These are phyloP conservation scores for Sebastes dallii DNA, from an alignment of 2,797 vertebrate species.

Conservation along the genomic window DNA sequence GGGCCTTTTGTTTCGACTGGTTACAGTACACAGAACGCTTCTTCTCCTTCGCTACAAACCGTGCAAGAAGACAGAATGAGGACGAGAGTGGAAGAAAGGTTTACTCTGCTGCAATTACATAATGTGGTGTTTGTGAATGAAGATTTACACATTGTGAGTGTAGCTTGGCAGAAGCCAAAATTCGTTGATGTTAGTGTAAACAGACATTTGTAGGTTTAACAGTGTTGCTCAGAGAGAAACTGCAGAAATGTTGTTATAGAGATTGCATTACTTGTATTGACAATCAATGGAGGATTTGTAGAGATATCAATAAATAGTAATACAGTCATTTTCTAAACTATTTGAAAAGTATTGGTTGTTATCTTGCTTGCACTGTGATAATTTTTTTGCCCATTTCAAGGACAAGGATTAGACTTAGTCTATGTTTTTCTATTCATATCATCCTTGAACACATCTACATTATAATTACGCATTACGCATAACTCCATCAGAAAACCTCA, in stretches of 20 bases:
- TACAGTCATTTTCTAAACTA: neutral
- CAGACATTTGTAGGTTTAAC: neutral
- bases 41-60: conserved; percentile 13
- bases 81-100: conserved; percentile 53
- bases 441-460: neutral
- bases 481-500: neutral
- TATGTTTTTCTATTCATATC: neutral
- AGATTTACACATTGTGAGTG: conserved; percentile 22
- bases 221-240: neutral
- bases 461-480: neutral
- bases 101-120: conserved; percentile 70
- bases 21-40: conserved; percentile 17
- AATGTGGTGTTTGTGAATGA: conserved; percentile 64
- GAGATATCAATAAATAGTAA: neutral
- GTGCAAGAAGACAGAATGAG: conserved; percentile 74
- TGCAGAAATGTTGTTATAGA: neutral
- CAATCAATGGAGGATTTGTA: neutral
- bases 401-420: neutral
- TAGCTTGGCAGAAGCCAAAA: neutral
- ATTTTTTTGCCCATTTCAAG: neutral
- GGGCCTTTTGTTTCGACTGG: conserved; percentile 39
- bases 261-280: neutral
- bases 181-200: neutral
- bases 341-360: neutral
- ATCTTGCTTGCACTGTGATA: neutral